Conservation (phyloP, 2,888 invertebrate species). For the Elgonia sp. region DNA sequence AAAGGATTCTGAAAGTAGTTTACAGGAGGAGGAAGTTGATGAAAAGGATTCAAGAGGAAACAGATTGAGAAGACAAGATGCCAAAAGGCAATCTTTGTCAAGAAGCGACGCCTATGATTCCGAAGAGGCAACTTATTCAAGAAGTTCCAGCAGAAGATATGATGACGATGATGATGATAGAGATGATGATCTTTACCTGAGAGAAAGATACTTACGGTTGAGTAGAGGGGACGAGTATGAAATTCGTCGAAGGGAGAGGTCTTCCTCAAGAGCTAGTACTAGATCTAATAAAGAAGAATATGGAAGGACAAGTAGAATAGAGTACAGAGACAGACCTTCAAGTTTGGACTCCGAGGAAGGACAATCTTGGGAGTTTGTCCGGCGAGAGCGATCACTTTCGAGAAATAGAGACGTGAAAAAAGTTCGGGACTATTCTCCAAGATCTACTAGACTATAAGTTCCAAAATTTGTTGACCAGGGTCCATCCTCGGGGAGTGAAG, state of each 20-base stretch:
- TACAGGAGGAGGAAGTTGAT: constrained; percentile 55
- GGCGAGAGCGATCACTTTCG: constrained; percentile 79
- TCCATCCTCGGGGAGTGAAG: constrained; percentile 84
- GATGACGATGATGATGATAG: constrained; percentile 38
- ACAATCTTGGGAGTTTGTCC: constrained; percentile 80
- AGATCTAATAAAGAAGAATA: constrained; percentile 66
- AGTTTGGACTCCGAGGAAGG: constrained; percentile 79
- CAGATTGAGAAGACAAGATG: constrained; percentile 68
- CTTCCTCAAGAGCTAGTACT: constrained; percentile 57
- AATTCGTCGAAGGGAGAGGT: constrained; percentile 62
- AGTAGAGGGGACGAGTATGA: constrained; percentile 58
- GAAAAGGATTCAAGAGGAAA: constrained; percentile 59
- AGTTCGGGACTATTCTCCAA: constrained; percentile 69
- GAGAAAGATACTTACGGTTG: constrained; percentile 55
- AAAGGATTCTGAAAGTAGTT: not conserved
- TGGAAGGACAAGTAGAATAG: constrained; percentile 43
- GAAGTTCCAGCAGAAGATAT: constrained; percentile 23
- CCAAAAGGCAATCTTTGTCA: constrained; percentile 69
- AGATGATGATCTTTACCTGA: constrained; percentile 46
- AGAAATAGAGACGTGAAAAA: constrained; percentile 77
- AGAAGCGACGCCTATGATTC: constrained; percentile 77
- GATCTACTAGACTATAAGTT: constrained; percentile 76
- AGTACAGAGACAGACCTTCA: constrained; percentile 73
- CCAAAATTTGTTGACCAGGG: constrained; percentile 78
- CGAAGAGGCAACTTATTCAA: constrained; percentile 45